Evolutionary conservation across 2,113 vertebrate species (phyloP), one percentile per base, ranked within the genome.

Genomic region (Scopus umbretta): DNA sequence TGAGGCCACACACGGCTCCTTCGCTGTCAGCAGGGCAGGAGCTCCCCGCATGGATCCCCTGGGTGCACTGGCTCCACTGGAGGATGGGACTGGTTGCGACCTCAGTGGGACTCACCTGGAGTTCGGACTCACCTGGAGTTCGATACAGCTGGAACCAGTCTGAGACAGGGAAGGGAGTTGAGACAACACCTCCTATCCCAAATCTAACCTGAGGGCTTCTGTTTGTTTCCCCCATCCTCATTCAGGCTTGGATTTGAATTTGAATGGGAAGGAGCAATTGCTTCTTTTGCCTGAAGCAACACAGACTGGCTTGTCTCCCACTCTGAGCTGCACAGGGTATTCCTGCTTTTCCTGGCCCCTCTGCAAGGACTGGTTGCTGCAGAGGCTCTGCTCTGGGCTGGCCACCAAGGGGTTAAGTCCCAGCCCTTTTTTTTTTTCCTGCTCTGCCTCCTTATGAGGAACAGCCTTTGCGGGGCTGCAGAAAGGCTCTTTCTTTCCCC

Each of bases 331-430:
- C 2, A 2, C 25, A 62, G 75, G 72, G 74, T 80, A 88, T 58
- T 72, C 66, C 83, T 63, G 16, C 22, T 80, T 76, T 61, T 80
- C 71, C 62, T 6, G 22, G 58, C 36, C 11, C 18, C 55, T 62
- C 72, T 50, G 85, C 58, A 53, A 36, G 68, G 55, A 27, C 23
- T 4, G 16, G 80, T 42, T 74, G 29, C 63, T 11, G n/a, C 1
- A 1, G 26, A 52, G 25, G 13, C 42, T 70, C n/a, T 13, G n/a
- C 8, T 23, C 73, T 9, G 27, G 6, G 15, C 66, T 43, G 82
- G 86, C 40, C 91, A 80, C 17, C 42, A 70, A 95, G 76, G 96
- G 92, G 96, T 97, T 98, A 98, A 98, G 84, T 81, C 80, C 89
- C 87, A 58, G 43, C 13, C 38, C 4, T 50, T 55, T 75, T 80